A percentile compares a stretch with the other conserved stretches of the same genome.
phyloP scores from a whole-genome alignment of 1,140 invertebrate species.

The Philotrypesis tridentata region DNA sequence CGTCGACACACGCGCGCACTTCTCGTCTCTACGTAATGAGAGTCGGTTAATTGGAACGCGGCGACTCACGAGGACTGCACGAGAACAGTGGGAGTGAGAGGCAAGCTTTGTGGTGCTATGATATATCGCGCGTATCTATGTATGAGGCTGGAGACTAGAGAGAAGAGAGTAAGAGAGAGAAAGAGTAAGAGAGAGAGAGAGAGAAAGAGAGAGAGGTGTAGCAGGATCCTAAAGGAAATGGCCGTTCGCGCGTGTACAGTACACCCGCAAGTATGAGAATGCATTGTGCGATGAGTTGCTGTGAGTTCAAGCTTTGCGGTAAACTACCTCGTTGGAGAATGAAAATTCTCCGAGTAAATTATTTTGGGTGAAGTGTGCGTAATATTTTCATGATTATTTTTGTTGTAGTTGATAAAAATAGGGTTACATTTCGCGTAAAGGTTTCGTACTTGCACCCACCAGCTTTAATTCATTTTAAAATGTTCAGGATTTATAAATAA shows the following conservation, averaged over 20 bases:
- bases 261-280: not conserved
- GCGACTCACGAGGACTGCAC: constrained; percentile 32
- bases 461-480: too few species aligned
- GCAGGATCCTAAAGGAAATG: constrained; percentile 19
- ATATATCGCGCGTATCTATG: not conserved
- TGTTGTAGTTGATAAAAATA: too few species aligned
- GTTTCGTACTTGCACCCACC: too few species aligned
- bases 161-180: not conserved
- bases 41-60: constrained; percentile 69
- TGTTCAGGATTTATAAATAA: too few species aligned
- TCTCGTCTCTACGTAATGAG: constrained; percentile 68
- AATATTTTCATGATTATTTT: too few species aligned
- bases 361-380: constrained; percentile 46
- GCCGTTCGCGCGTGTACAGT: not conserved
- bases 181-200: too few species aligned
- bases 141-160: too few species aligned
- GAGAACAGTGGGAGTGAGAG: constrained; percentile 5
- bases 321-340: constrained; percentile 58
- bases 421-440: too few species aligned
- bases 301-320: not conserved
- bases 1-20: constrained; percentile 19
- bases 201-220: not conserved
- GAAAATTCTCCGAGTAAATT: constrained; percentile 50
- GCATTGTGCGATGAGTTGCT: not conserved
- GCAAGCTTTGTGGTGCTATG: not conserved